phyloP scores from a whole-genome alignment of 2,113 vertebrate genomes.

The Oxygymnocypris stewartii region DNA sequence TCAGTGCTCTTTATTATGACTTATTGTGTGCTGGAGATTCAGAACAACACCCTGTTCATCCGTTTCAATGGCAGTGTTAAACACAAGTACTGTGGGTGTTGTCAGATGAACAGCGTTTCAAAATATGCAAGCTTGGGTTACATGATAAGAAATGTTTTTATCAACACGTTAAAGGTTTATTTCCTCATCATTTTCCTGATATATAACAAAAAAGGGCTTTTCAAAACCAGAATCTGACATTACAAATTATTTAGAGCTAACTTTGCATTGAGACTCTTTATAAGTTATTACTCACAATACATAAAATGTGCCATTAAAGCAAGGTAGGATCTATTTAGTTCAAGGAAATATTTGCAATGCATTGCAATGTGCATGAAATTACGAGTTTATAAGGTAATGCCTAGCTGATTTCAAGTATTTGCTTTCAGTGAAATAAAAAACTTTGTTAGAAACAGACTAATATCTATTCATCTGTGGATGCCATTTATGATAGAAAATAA shows the following conservation, averaged over 20 bases:
- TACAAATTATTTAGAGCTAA: background rate
- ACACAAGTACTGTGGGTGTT: conserved; percentile 1
- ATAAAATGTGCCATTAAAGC: background rate
- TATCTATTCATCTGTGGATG: background rate
- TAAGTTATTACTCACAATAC: background rate
- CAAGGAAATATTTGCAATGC: too few relatives aligned
- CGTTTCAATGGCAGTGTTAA: background rate
- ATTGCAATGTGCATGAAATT: background rate
- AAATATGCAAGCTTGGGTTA: conserved; percentile 19
- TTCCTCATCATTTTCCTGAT: too few relatives aligned
- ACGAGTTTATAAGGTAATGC: background rate
- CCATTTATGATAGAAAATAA: background rate
- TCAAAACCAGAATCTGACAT: background rate
- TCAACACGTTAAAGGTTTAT: too few relatives aligned
- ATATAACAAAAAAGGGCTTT: background rate
- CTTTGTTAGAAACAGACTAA: background rate
- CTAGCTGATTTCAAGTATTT: background rate
- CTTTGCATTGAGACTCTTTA: background rate
- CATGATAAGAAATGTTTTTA: background rate
- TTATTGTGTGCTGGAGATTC: conserved; percentile 10
- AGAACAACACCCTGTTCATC: conserved; percentile 50
- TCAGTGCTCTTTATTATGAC: conserved; percentile 46
- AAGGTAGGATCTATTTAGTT: background rate
- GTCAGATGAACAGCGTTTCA: background rate
- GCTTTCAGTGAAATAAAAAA: background rate